Percentiles rank a stretch among this genome's conserved stretches.
Evolutionary conservation across 1,140 invertebrate species (phyloP).

Genomic region (Xylocopa sonorina): DNA sequence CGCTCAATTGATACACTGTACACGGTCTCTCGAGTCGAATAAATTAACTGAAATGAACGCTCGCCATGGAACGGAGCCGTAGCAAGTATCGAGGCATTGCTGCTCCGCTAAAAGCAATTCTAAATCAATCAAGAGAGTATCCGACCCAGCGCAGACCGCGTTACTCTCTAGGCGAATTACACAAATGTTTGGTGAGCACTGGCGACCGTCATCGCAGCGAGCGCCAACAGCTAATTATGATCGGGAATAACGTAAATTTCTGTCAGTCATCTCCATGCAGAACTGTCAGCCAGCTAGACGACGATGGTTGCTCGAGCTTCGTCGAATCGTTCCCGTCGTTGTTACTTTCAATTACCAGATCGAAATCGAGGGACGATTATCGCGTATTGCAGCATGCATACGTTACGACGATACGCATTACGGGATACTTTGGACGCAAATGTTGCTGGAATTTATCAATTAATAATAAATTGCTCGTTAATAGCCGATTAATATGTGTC

Average conservation of each 20-base stretch:
- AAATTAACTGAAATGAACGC: background rate
- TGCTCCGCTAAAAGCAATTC: background rate
- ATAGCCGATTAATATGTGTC: too few species aligned
- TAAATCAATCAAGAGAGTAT: background rate
- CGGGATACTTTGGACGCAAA: too few species aligned
- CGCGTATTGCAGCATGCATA: too few species aligned
- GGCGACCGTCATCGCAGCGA: background rate
- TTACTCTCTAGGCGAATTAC: background rate
- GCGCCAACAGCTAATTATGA: slow-evolving; percentile 26
- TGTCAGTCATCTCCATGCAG: too few species aligned
- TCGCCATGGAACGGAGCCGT: background rate
- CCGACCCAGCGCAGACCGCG: background rate
- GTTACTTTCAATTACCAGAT: too few species aligned
- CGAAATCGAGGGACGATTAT: too few species aligned
- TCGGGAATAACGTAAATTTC: slow-evolving; percentile 30
- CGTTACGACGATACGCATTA: too few species aligned
- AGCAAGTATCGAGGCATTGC: background rate
- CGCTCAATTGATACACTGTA: background rate
- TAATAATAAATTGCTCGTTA: too few species aligned
- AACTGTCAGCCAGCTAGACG: too few species aligned
- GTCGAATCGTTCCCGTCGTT: too few species aligned
- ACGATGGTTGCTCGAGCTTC: too few species aligned
- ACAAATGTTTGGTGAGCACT: slow-evolving; percentile 26
- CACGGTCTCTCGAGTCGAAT: background rate
- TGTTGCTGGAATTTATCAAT: too few species aligned